phyloP scores from a whole-genome alignment of 2,797 vertebrate genomes.

The Thamnophis elegans region DNA sequence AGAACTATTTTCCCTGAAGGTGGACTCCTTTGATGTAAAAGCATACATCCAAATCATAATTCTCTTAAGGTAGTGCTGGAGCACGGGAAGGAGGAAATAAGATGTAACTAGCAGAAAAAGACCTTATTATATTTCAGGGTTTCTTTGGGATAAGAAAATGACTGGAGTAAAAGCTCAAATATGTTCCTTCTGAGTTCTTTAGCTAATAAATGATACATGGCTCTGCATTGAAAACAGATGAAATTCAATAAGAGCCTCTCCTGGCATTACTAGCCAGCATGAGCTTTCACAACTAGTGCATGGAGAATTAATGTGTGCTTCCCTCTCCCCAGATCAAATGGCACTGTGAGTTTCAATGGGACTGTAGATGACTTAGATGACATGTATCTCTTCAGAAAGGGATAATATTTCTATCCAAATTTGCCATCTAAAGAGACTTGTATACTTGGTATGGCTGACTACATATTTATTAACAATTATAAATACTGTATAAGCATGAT shows the following conservation, averaged over 20 bases:
- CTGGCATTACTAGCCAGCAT: background rate
- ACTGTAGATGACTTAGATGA: conserved; percentile 24
- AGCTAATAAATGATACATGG: conserved; percentile 63
- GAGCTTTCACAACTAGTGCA: background rate
- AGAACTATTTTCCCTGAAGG: background rate
- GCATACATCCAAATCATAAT: background rate
- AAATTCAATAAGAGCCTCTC: conserved; percentile 44
- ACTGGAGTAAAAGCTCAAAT: conserved; percentile 32
- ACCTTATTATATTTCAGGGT: conserved; percentile 24
- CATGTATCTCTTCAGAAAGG: background rate
- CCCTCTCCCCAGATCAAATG: conserved; percentile 32
- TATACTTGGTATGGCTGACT: background rate
- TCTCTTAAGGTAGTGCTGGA: background rate
- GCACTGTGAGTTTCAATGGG: conserved; percentile 43
- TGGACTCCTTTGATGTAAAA: background rate
- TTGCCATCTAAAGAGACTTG: background rate
- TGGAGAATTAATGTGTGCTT: background rate
- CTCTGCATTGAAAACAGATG: background rate
- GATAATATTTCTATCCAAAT: background rate
- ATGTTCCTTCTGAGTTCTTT: conserved; percentile 17
- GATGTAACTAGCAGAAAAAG: conserved; percentile 34
- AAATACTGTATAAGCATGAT: background rate
- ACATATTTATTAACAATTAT: background rate
- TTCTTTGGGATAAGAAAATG: conserved; percentile 55
- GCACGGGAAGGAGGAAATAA: conserved; percentile 30